These are phyloP conservation scores for Mugil cephalus DNA, from an alignment of 2,113 vertebrate species.

Conservation along the genomic window DNA sequence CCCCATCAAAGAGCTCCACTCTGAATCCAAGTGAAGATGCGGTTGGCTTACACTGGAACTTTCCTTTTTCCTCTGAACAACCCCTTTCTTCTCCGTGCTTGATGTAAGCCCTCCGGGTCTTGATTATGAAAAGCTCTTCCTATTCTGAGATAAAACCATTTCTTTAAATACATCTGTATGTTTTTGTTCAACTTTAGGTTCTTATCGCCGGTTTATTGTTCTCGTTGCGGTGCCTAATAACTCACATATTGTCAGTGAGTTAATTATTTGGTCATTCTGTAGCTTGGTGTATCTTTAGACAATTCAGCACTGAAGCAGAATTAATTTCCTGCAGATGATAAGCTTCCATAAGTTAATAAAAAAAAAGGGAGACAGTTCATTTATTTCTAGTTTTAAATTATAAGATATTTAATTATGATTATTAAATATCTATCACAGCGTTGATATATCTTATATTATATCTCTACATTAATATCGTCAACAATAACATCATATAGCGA, in stretches of 20 bases:
- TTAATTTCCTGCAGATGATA: slow-evolving; percentile 52
- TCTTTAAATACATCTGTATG: slow-evolving; percentile 10
- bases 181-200: slow-evolving; percentile 17
- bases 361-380: background rate
- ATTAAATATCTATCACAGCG: background rate
- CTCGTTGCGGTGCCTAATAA: background rate
- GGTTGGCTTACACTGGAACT: slow-evolving; percentile 41
- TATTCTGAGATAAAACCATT: slow-evolving; percentile 18
- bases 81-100: slow-evolving; percentile 26
- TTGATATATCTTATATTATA: background rate
- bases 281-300: slow-evolving; percentile 36
- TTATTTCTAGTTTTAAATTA: background rate
- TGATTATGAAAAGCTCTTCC: slow-evolving; percentile 44
- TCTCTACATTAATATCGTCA: background rate
- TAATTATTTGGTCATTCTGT: slow-evolving; percentile 9
- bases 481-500: background rate
- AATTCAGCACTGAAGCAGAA: slow-evolving; percentile 25
- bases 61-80: slow-evolving; percentile 10
- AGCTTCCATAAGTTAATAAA: slow-evolving; percentile 19
- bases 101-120: slow-evolving; percentile 29
- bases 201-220: background rate
- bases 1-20: slow-evolving; percentile 75
- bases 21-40: slow-evolving; percentile 56
- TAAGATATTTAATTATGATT: background rate
- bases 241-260: background rate